These are phyloP conservation scores for Priocnemis perturbator DNA, from an alignment of 2,888 invertebrate species.

Conservation along the genomic window DNA sequence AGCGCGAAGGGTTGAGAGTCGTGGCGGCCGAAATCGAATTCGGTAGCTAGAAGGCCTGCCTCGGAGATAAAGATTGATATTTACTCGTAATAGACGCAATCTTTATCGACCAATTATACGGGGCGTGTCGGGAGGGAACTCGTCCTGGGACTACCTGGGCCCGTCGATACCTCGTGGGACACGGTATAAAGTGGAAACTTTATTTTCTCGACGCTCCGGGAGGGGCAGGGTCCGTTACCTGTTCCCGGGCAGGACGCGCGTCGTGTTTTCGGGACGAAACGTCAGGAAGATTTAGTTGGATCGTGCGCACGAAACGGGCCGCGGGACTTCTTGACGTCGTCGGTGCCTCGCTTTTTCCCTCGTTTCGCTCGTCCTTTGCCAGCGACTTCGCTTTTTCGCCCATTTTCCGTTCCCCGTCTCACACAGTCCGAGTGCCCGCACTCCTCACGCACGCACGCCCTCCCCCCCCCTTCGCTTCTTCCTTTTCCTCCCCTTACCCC, in stretches of 20 bases:
- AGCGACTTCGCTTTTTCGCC: conserved; percentile 29
- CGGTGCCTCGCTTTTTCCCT: conserved; percentile 27
- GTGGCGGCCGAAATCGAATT: no score
- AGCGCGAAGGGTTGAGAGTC: no score
- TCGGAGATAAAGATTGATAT: conserved; percentile 59
- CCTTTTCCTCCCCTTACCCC: conserved; percentile 13
- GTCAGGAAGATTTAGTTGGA: conserved; percentile 66
- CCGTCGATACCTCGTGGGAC: conserved; percentile 42
- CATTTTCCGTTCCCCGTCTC: conserved; percentile 11
- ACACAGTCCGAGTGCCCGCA: background rate
- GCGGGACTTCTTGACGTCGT: conserved; percentile 57
- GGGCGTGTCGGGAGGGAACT: conserved; percentile 42
- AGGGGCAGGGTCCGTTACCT: conserved; percentile 24
- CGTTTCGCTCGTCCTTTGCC: conserved; percentile 20
- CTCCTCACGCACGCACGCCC: background rate
- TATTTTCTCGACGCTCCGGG: conserved; percentile 57
- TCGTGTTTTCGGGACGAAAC: conserved; percentile 60
- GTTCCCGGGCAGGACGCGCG: conserved; percentile 59
- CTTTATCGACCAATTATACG: conserved; percentile 54
- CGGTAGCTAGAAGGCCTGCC: no score
- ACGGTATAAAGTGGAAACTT: conserved; percentile 64
- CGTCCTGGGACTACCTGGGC: conserved; percentile 39
- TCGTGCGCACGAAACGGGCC: conserved; percentile 47
- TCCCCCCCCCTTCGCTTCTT: conserved; percentile 11
- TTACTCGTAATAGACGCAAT: conserved; percentile 59